These are phyloP conservation scores for Thinocorus orbignyianus DNA, from an alignment of 2,113 vertebrate species.

Conservation along the genomic window DNA sequence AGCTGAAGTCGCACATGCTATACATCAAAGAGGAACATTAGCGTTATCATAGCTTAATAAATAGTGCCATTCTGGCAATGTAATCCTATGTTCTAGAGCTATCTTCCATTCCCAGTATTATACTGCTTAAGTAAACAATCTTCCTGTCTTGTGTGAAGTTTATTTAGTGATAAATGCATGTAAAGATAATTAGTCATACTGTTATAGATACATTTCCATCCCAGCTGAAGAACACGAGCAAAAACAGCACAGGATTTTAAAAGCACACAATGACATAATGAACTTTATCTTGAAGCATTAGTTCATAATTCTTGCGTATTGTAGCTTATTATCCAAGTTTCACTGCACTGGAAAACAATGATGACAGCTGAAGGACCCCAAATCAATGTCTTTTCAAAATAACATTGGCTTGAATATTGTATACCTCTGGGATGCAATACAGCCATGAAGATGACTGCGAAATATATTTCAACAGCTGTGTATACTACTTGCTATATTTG, in stretches of 20 bases:
- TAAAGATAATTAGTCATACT: conserved; percentile 72
- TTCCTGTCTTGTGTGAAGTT: conserved; percentile 81
- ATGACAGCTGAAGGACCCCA: background rate
- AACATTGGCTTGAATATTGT: background rate
- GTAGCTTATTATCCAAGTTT: background rate
- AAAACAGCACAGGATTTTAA: conserved; percentile 47
- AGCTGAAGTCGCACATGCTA: conserved; percentile 81
- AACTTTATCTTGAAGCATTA: background rate
- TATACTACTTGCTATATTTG: background rate
- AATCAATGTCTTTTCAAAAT: background rate
- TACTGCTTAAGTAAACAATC: conserved; percentile 84
- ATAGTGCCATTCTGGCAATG: conserved; percentile 78
- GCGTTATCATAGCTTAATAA: conserved; percentile 84
- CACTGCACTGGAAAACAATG: background rate
- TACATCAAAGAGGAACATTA: conserved; percentile 84
- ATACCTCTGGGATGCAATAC: background rate
- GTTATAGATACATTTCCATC: conserved; percentile 17
- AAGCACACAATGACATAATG: conserved; percentile 3
- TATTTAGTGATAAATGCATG: conserved; percentile 79
- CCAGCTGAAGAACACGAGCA: background rate
- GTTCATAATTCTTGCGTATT: background rate
- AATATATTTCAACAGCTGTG: background rate
- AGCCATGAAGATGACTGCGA: background rate
- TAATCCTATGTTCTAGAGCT: conserved; percentile 77
- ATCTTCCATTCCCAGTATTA: conserved; percentile 78